Conservation (phyloP, 2,797 vertebrate genomes). For the Agapornis canus region DNA sequence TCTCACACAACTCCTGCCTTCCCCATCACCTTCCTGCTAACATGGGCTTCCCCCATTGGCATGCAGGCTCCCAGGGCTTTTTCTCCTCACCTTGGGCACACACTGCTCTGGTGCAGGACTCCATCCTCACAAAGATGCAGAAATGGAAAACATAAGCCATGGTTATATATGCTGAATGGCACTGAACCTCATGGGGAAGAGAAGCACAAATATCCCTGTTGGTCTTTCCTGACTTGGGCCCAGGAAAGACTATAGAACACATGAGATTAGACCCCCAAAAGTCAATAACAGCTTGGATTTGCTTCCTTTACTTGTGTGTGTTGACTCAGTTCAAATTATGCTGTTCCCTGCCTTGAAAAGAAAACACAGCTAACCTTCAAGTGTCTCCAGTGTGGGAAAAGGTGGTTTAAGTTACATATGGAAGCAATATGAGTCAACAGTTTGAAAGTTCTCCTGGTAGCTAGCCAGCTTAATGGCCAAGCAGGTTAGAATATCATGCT, state of each 20-base stretch:
- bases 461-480: slow-evolving; percentile 60
- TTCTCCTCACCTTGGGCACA: neutral
- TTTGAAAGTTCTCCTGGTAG: slow-evolving; percentile 63
- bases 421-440: slow-evolving; percentile 64
- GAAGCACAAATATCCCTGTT: rapidly evolving
- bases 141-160: neutral
- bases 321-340: slow-evolving; percentile 62
- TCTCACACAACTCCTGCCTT: neutral
- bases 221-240: neutral
- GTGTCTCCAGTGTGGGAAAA: slow-evolving; percentile 54
- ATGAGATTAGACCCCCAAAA: neutral
- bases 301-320: neutral
- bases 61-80: neutral
- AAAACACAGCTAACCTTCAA: slow-evolving; percentile 24
- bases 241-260: neutral
- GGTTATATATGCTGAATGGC: neutral
- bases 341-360: slow-evolving; percentile 35
- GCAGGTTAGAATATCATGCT: slow-evolving; percentile 35
- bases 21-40: neutral
- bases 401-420: slow-evolving; percentile 50
- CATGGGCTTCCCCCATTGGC: rapidly evolving
- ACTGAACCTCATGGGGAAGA: neutral
- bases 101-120: neutral
- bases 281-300: neutral
- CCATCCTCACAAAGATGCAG: neutral